Evolutionary conservation across 2,888 invertebrate species (phyloP), one percentile per base, ranked within the genome.

Genomic region (Oxystoma pomonae): DNA sequence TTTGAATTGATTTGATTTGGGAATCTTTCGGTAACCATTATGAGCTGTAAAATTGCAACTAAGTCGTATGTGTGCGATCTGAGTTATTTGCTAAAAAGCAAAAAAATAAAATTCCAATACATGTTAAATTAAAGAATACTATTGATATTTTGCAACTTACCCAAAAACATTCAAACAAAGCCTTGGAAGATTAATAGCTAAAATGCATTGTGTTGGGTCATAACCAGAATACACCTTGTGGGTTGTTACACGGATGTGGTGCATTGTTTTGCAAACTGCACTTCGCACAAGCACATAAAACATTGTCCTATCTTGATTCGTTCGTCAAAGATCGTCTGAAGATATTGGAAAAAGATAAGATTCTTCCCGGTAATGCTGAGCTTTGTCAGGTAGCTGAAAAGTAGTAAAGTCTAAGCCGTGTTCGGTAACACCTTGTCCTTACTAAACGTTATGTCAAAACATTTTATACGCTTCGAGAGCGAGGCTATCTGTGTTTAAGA

Each of bases 351-450:
- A 65, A 62, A 55, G 62, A 60, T 65, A 65, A 65, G 56, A 65
- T 65, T 62, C 59, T 65, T 64, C 64, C 60, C n/a, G 58, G 62
- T 64, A 64, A 61, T 66, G 60, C 62, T 64, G 35, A 62, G 59
- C 52, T 61, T 58, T 65, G 58, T 65, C 62, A 65, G 66, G 66
- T 66, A 65, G 65, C 59, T 64, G 59, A 20, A 61, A 64, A 35
- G 22, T 63, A 49, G 59, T 63, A 63, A 22, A 53, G 55, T 53
- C 62, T 65, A 60, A 65, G 59, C 61, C 59, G 59, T 65, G 62
- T 62, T 63, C 62, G 58, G 53, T 60, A 62, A 65, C 65, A 65
- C 65, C 65, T 65, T 65, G 65, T 65, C 65, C 58, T 57, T 57
- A 60, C 60, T 65, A 65, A 65, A 65, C 60, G 63, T 49, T 59